Evolutionary conservation across 2,797 vertebrate genomes (phyloP).

Genomic region (Ctenosaura bakeri): DNA sequence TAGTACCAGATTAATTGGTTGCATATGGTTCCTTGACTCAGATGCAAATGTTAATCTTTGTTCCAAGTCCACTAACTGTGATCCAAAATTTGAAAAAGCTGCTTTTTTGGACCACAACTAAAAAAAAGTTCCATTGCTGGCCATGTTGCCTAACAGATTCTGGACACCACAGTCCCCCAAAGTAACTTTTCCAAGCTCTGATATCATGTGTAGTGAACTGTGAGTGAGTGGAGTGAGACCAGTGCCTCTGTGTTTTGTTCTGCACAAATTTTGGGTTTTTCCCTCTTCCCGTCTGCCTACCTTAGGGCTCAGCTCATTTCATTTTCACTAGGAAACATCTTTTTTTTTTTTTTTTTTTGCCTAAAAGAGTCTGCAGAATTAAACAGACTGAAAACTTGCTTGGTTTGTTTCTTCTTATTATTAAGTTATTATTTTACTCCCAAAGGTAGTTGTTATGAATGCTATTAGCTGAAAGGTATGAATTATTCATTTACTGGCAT

Average conservation of each 20-base stretch:
- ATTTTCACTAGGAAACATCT: slow-evolving; percentile 58
- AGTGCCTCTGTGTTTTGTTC: background rate
- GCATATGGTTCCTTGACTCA: background rate
- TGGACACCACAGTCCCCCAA: no score
- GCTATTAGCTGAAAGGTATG: slow-evolving; percentile 50
- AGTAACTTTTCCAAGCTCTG: no score
- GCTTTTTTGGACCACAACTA: no score
- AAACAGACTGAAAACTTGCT: slow-evolving; percentile 59
- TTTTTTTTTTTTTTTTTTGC: slow-evolving; percentile 59
- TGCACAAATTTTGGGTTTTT: background rate
- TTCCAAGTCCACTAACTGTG: background rate
- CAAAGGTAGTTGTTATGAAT: slow-evolving; percentile 62
- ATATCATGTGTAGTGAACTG: background rate
- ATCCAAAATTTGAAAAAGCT: no score
- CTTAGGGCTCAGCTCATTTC: slow-evolving; percentile 16
- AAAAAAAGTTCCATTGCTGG: no score
- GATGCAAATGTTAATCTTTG: background rate
- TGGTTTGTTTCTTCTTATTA: slow-evolving; percentile 66
- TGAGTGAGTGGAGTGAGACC: background rate
- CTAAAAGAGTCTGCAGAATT: slow-evolving; percentile 59
- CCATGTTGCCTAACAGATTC: no score
- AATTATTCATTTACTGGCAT: slow-evolving; percentile 62
- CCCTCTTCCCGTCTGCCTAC: background rate
- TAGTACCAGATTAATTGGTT: background rate
- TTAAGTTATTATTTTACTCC: slow-evolving; percentile 66